phyloP scores from a whole-genome alignment of 2,797 vertebrate species.

The Halcyon badia region DNA sequence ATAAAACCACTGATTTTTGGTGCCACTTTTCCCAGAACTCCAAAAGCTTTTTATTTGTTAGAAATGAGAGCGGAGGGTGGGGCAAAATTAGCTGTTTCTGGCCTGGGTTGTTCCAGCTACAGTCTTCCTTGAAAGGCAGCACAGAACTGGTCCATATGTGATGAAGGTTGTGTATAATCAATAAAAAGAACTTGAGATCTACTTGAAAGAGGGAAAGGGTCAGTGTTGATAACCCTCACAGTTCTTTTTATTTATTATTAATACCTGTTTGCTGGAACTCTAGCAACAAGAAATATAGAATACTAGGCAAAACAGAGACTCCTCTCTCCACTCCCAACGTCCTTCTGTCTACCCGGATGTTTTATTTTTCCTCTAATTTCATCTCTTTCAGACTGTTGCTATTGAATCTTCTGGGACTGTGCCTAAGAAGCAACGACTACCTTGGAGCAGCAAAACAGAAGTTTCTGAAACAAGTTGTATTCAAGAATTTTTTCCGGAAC shows the following conservation, averaged over 20 bases:
- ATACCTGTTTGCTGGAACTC: conserved; percentile 39
- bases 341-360: neutral
- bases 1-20: neutral
- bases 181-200: conserved; percentile 52
- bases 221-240: conserved; percentile 48
- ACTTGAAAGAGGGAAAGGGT: conserved; percentile 59
- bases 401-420: neutral
- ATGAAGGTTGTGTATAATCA: conserved; percentile 37
- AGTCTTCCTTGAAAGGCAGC: conserved; percentile 23
- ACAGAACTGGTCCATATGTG: neutral
- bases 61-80: neutral
- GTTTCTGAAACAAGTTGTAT: neutral
- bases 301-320: neutral
- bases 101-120: neutral
- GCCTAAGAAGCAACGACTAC: neutral
- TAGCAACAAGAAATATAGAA: neutral
- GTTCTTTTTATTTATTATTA: conserved; percentile 76
- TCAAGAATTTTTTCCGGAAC: neutral
- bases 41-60: neutral
- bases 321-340: neutral
- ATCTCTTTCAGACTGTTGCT: neutral
- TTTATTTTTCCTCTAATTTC: neutral
- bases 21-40: neutral
- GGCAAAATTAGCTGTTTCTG: neutral
- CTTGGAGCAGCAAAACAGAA: neutral